Evolutionary conservation across 2,113 vertebrate species (phyloP), one percentile per base, ranked within the genome.

Genomic region (Butorides virescens): DNA sequence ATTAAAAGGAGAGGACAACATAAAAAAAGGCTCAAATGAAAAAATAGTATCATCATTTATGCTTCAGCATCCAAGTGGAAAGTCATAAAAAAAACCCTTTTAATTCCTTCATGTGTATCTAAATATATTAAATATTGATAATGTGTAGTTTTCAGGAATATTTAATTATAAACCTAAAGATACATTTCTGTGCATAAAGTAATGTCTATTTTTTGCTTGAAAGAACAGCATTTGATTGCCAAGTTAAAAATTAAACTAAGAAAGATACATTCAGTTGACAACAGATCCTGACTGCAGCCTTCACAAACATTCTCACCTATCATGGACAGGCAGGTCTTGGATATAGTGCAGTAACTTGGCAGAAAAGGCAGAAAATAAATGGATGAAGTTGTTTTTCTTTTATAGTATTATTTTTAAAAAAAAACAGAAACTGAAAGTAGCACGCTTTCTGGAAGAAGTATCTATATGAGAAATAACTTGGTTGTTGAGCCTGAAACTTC

Each of bases 221-320:
- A 93, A 85, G 58, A 90, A 79, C 12, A 62, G 88, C 25, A 86
- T 72, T 93, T 86, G 90, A 86, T 73, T 93, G 63, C 58, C 91
- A 90, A 86, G 71, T 79, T 68, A 93, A 86, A 92, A 92, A 61
- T 13, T 22, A 25, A 14, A 65, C 80, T 49, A 44, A 95, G 74
- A 81, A 78, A 86, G 44, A 94, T 14, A 63, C 16, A 86, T 4
- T 5, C 70, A 91, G 42, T 29, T 90, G 91, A 93, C 79, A 94
- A 89, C 83, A 94, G 39, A 91, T 92, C 52, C 78, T 78, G 52
- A 86, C 65, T 85, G 47, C 72, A 95, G 63, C 84, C 30, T 91
- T 95, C 84, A 89, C 42, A 92, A 75, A 78, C 23, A 53, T 90
- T 74, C 67, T 92, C 73, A 83, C 55, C 61, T 49, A 92, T 44